phyloP scores from a whole-genome alignment of 1,140 invertebrate species.

The Mercenaria mercenaria region DNA sequence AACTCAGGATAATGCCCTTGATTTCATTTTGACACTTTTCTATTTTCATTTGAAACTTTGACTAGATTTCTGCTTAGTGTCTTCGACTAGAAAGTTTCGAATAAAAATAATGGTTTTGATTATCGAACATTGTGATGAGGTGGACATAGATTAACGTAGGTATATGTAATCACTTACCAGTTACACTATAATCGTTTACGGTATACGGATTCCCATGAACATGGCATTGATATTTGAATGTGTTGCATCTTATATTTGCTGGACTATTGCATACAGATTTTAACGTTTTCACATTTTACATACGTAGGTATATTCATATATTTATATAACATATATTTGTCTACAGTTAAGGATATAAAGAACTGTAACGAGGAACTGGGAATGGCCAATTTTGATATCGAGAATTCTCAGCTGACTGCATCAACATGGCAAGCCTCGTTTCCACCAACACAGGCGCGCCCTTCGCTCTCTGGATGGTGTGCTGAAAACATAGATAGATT shows the following conservation, averaged over 20 bases:
- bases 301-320: neutral
- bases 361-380: neutral
- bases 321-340: neutral
- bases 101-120: too few species aligned
- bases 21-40: too few species aligned
- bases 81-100: too few species aligned
- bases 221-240: neutral
- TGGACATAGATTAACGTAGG: too few species aligned
- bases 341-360: neutral
- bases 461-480: neutral
- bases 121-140: too few species aligned
- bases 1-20: too few species aligned
- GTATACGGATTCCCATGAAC: too few species aligned
- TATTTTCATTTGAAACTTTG: too few species aligned
- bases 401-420: neutral
- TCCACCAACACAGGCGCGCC: neutral
- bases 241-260: neutral
- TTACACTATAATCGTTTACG: neutral
- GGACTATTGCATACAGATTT: neutral
- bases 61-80: too few species aligned
- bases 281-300: neutral
- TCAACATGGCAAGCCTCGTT: neutral
- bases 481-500: neutral
- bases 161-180: neutral
- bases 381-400: neutral